Evolutionary conservation across 2,113 vertebrate species (phyloP), one percentile per base, ranked within the genome.

Genomic region (Aythya baeri): DNA sequence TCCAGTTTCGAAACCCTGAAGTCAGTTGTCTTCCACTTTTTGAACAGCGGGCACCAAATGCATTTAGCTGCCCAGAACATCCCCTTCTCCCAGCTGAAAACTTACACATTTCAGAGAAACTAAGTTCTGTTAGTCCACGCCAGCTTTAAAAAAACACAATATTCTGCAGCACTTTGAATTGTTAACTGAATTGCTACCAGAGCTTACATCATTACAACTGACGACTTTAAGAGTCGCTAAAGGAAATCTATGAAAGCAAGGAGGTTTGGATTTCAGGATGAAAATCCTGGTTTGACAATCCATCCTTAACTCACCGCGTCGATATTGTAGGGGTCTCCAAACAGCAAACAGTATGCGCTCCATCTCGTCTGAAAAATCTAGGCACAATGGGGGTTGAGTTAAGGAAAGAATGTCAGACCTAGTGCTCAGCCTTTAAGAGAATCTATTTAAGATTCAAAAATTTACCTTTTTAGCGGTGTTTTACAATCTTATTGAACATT

Each of bases 261-360:
- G 78, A 87, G 84, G 29, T 68, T 4, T 65, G 79, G 61, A 61
- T 41, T 27, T 89, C 73, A 88, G 91, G 96, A 68, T 46, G 85
- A 46, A 27, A 85, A 75, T 46, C 71, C 89, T 83, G 89, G 89
- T 83, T 93, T 90, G 93, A 86, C 96, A 96, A 66, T 72, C 90
- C 94, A 87, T 49, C 86, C 95, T 96, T 88, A 86, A 94, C 97
- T 97, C 96, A 97, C 97, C 97, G 96, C 13, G 97, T 97, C 89
- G 97, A 97, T 95, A 97, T 97, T 77, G 97, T 92, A 59, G 97
- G 97, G 89, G 54, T 97, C 96, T 97, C 97, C 97, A 97, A 93
- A 94, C 97, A 95, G 97, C 97, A 97, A n/a, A 97, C 96, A 16
- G 97, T 86, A 70, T 97, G 97, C 32, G 96, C 97, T 97, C 97